Base-by-base conservation (phyloP, 2,113 vertebrate species). In the Orthonyx spaldingii region DNA sequence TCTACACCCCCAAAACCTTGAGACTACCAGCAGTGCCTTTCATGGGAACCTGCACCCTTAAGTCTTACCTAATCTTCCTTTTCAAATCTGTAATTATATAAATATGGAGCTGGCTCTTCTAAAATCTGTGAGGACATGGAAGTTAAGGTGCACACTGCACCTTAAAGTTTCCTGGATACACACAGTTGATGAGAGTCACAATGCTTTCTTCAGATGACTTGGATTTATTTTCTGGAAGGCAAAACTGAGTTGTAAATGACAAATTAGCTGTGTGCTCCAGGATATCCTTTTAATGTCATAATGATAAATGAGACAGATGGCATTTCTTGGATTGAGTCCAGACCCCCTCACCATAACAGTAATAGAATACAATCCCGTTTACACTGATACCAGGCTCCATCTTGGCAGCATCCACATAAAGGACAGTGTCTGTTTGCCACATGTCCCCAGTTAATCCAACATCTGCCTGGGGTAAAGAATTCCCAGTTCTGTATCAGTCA, bases 271-370 rank as follows among this genome's bases (percentile, higher is more conserved):
- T 80, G 70, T 33, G 13, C 50, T 94, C 94, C 71, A 63, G 89
- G 61, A 57, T 85, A 66, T 94, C 78, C 57, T 83, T 94, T 77
- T 83, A 93, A 90, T 80, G 55, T 79, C 69, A 91, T 90, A 88
- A 92, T 42, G 46, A 81, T 70, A 83, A 92, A 88, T 57, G 71
- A 88, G 80, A 70, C 94, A 97, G 95, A 93, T 92, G 90, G 83
- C 35, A 65, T 92, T 93, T 59, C 83, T 70, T 93, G 90, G 89
- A 53, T 50, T 2, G 2, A 90, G 35, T 86, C 91, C 90, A 94
- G 76, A 46, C 59, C 28, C 83, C 70, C 86, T 88, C 71, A 50
- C n/a, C 65, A 71, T 74, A 64, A 30, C 86, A 90, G 42, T 35
- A 86, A 66, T n/a, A 74, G 76, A 90, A 59, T 79, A 84, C 87